Evolutionary conservation across 2,113 vertebrate species (phyloP).

Genomic region (Mola mola): DNA sequence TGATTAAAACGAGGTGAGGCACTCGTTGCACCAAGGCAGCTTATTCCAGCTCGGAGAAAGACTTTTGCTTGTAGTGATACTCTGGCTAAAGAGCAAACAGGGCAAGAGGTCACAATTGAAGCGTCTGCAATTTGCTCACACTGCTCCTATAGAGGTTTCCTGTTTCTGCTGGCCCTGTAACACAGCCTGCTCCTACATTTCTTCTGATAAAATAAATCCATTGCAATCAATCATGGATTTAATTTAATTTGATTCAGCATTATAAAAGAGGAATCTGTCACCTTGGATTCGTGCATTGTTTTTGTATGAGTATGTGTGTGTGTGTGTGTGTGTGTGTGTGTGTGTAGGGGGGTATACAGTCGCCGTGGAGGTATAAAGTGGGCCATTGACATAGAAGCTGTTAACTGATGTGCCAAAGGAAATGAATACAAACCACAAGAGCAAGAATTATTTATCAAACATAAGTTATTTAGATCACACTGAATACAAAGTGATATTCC

Average conservation of each 20-base stretch:
- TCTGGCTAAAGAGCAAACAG: slow-evolving; percentile 30
- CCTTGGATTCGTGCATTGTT: slow-evolving; percentile 32
- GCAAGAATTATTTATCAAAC: slow-evolving; percentile 41
- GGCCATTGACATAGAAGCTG: slow-evolving; percentile 62
- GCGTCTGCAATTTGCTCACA: slow-evolving; percentile 32
- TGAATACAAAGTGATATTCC: not conserved
- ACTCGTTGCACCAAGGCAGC: slow-evolving; percentile 55
- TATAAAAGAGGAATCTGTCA: slow-evolving; percentile 37
- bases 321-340: not conserved
- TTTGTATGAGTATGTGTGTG: slow-evolving; percentile 3
- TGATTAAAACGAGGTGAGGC: slow-evolving; percentile 79
- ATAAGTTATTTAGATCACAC: not conserved
- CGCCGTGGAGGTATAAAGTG: slow-evolving; percentile 59
- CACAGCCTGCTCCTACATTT: not conserved
- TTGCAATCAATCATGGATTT: slow-evolving; percentile 20
- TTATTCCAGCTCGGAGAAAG: slow-evolving; percentile 51
- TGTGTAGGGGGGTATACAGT: not conserved
- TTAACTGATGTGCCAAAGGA: slow-evolving; percentile 55
- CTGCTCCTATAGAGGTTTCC: slow-evolving; percentile 19
- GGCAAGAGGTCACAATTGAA: slow-evolving; percentile 51
- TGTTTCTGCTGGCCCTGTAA: no score
- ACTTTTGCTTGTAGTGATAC: slow-evolving; percentile 57
- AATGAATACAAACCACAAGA: slow-evolving; percentile 72
- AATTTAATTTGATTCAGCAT: slow-evolving; percentile 29
- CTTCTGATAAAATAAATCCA: slow-evolving; percentile 4